Percentiles rank a stretch among this genome's conserved stretches.
These are phyloP conservation scores for Orthonyx spaldingii DNA, from an alignment of 2,113 vertebrate species.

Conservation along the genomic window DNA sequence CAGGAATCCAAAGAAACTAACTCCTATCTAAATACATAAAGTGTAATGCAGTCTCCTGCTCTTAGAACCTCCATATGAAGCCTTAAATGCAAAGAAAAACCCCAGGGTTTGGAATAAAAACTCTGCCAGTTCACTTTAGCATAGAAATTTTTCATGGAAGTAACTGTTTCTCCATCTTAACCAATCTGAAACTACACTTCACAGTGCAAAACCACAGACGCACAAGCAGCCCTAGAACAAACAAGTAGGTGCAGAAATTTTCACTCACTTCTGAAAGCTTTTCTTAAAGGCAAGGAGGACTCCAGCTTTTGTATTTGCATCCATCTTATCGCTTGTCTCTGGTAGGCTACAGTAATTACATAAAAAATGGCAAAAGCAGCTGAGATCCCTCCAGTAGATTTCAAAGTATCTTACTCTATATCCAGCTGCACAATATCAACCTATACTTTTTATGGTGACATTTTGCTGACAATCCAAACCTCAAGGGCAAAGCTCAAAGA, in stretches of 20 bases:
- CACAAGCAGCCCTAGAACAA: not conserved
- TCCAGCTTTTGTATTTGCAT: not conserved
- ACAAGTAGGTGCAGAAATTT: not conserved
- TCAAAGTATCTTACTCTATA: not conserved
- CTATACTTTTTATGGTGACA: not conserved
- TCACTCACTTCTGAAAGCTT: not conserved
- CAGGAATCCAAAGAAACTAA: not conserved
- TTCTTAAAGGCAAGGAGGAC: not conserved
- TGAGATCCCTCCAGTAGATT: not conserved
- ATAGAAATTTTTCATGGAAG: not conserved
- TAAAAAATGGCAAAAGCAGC: not conserved
- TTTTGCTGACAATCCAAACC: not conserved
- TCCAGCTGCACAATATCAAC: not conserved
- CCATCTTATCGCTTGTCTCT: not conserved
- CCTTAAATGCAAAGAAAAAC: not conserved
- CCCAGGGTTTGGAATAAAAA: not conserved
- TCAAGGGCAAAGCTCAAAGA: not conserved
- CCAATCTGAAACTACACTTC: not conserved
- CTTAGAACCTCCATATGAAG: not conserved
- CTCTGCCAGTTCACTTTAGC: not conserved
- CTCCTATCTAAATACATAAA: not conserved
- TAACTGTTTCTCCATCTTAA: not conserved
- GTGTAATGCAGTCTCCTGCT: not conserved
- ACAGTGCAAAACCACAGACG: not conserved
- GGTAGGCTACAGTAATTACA: not conserved